Evolutionary conservation across 2,797 vertebrate species (phyloP), one percentile per base, ranked within the genome.

Genomic region (Eremophila alpestris): DNA sequence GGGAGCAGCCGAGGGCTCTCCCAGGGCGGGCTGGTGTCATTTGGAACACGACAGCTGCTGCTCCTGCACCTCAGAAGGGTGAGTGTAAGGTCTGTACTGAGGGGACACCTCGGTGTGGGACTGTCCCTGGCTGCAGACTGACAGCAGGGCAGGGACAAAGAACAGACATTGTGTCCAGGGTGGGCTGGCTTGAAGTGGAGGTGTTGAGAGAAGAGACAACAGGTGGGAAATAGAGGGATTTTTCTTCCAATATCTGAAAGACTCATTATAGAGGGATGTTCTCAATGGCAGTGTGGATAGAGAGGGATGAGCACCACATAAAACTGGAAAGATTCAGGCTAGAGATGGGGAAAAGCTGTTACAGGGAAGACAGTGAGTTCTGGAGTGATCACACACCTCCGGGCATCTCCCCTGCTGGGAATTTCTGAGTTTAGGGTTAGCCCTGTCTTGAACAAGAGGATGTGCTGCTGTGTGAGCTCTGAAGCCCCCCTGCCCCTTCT

Each of bases 31-130:
- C 49, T 4, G 52, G 32, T 23, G 54, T 6, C 32, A 2, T 4
- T 21, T 15, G 54, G 32, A 23, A 6, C 32, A 10, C 54, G 5
- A n/a, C 3, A 13, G 55, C 62, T 41, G 34, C 24, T 46, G 2
- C 24, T 16, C 30, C 41, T 16, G 2, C 40, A 0, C 15, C 48
- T 11, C 51, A 4, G n/a, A 0, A 30, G 48, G 68, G 26, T 5
- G 26, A 16, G 13, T 7, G 69, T 2, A 1, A 10, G 26, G 21
- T 46, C 34, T 29, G 30, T 0, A 1, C 34, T 8, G 16, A 59
- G 65, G 60, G 43, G 27, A n/a, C 45, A 8, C 3, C 48, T n/a
- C 63, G 11, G 49, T 30, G 41, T 1, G 2, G 70, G 41, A 11
- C 43, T 49, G 0, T 12, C 64, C 7, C 60, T 41, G 45, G 67